Evolutionary conservation across 2,888 invertebrate species (phyloP).

Genomic region (Pyrrhia umbra): DNA sequence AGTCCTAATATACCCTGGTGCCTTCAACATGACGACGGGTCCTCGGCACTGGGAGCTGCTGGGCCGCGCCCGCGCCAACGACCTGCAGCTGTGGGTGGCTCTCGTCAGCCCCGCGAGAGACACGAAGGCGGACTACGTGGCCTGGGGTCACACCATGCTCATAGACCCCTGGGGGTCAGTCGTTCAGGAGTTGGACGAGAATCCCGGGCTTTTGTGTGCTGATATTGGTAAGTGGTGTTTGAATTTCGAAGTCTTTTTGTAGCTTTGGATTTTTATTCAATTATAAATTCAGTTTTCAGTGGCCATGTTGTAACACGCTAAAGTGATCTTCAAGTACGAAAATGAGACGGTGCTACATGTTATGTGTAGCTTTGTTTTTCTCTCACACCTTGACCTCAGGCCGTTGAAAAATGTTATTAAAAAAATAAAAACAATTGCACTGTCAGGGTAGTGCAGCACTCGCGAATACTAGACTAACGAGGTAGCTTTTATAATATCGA

Average conservation of each 20-base stretch:
- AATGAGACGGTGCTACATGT: too few species aligned
- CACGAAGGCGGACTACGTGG: slow-evolving; percentile 93
- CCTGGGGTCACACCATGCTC: slow-evolving; percentile 96
- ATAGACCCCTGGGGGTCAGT: slow-evolving; percentile 96
- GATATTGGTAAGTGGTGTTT: slow-evolving; percentile 92
- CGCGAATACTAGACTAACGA: too few species aligned
- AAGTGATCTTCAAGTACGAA: too few species aligned
- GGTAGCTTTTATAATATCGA: too few species aligned
- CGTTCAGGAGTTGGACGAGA: slow-evolving; percentile 92
- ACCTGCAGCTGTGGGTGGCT: slow-evolving; percentile 97
- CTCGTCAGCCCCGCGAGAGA: slow-evolving; percentile 96
- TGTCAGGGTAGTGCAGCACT: too few species aligned
- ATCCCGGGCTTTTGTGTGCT: slow-evolving; percentile 92
- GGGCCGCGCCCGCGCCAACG: slow-evolving; percentile 94
- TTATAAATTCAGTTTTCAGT: too few species aligned
- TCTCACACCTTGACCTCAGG: too few species aligned
- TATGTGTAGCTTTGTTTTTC: too few species aligned
- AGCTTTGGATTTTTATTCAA: too few species aligned
- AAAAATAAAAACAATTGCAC: too few species aligned
- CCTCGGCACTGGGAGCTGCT: slow-evolving; percentile 98
- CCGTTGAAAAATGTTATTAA: too few species aligned
- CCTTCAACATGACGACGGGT: slow-evolving; percentile 99
- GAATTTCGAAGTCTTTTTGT: background rate
- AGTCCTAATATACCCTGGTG: slow-evolving; percentile 97
- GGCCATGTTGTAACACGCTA: too few species aligned